Evolutionary conservation across 2,888 invertebrate genomes (phyloP).

Genomic region (Podotricha telesiphe): DNA sequence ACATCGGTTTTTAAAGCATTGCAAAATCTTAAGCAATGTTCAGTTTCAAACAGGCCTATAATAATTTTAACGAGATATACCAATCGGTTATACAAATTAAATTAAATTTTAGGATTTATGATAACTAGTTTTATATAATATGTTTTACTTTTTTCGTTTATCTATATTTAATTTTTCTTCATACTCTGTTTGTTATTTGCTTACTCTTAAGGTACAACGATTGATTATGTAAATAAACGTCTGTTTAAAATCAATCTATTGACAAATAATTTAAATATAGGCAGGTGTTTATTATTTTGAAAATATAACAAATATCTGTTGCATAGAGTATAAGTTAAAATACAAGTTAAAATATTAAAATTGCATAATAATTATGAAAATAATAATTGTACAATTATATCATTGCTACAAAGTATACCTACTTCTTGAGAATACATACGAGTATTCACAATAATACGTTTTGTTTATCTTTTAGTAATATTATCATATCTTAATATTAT

Average conservation of each 20-base stretch:
- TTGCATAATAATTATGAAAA: no score
- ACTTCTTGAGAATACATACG: no score
- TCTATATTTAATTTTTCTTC: background rate
- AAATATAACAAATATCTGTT: background rate
- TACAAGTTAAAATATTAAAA: no score
- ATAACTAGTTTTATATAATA: background rate
- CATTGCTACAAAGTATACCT: no score
- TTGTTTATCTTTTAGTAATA: background rate
- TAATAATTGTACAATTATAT: no score
- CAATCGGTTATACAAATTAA: conserved; percentile 13
- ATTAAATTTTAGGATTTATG: background rate
- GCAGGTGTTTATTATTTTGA: background rate
- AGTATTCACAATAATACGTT: background rate
- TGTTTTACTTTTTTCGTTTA: background rate
- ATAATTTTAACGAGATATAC: conserved; percentile 28
- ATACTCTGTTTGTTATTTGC: no score
- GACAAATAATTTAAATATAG: background rate
- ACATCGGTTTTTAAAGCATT: conserved; percentile 8
- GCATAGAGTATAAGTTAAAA: no score
- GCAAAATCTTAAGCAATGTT: conserved; percentile 23
- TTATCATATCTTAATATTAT: background rate
- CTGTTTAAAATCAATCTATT: background rate
- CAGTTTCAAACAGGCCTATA: conserved; percentile 57
- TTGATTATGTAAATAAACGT: conserved; percentile 1
- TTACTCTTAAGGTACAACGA: background rate